Percentiles rank a stretch among this genome's conserved stretches.
Conservation (phyloP, 2,888 invertebrate species). For the Cacoxenus indagator region DNA sequence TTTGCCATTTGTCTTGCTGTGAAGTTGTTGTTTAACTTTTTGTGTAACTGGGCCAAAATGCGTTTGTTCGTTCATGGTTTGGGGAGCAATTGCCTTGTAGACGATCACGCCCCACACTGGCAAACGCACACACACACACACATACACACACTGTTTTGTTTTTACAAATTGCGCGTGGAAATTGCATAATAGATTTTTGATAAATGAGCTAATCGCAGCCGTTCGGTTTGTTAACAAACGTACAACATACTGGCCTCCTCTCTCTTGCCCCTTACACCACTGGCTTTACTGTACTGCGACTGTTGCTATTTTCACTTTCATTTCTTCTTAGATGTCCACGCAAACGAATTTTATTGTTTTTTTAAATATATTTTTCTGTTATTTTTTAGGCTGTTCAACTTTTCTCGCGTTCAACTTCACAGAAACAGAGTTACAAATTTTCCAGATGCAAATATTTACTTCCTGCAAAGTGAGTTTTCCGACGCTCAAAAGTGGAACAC, state of each 20-base stretch:
- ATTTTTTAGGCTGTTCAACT: constrained; percentile 37
- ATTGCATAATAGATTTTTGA: constrained; percentile 54
- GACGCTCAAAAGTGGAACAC: constrained; percentile 46
- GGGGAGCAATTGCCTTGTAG: background rate
- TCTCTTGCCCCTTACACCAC: background rate
- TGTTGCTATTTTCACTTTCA: constrained; percentile 46
- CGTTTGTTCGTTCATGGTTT: background rate
- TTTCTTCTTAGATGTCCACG: constrained; percentile 39
- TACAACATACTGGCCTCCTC: background rate
- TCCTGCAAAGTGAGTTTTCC: constrained; percentile 56
- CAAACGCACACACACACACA: background rate
- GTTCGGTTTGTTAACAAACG: background rate
- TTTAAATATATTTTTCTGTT: constrained; percentile 37
- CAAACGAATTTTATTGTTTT: constrained; percentile 50
- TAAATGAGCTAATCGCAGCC: constrained; percentile 41
- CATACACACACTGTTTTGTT: constrained; percentile 41
- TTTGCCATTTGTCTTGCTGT: background rate
- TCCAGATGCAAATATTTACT: constrained; percentile 42
- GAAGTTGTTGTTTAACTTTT: background rate
- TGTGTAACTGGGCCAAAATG: constrained; percentile 6
- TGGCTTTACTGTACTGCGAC: constrained; percentile 8
- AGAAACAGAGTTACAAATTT: constrained; percentile 15
- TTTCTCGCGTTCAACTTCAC: constrained; percentile 20
- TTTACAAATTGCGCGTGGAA: constrained; percentile 33
- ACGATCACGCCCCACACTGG: background rate